phyloP scores from a whole-genome alignment of 2,113 vertebrate species.

The Alces alces region DNA sequence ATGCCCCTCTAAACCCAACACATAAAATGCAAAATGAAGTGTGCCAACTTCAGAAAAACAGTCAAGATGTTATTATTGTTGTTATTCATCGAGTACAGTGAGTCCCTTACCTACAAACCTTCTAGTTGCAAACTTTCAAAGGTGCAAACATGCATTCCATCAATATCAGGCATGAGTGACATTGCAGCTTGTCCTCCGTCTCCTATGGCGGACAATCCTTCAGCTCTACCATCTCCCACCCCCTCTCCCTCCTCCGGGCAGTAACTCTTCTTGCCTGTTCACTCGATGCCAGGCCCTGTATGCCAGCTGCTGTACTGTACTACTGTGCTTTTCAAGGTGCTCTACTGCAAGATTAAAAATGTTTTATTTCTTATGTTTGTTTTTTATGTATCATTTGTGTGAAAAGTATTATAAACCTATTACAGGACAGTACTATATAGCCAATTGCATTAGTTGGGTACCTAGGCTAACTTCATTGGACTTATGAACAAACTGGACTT shows the following conservation, averaged over 20 bases:
- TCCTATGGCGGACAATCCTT: fast-evolving
- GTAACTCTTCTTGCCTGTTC: neutral
- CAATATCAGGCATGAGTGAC: neutral
- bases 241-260: neutral
- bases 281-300: neutral
- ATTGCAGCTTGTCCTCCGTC: neutral
- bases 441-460: neutral
- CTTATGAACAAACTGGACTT: neutral
- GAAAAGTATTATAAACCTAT: neutral
- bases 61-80: neutral
- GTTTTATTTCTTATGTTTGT: neutral
- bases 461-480: neutral
- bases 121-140: neutral
- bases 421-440: neutral
- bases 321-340: neutral
- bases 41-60: neutral
- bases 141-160: neutral
- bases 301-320: neutral
- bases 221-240: neutral
- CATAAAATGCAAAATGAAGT: neutral
- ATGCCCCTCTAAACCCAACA: neutral
- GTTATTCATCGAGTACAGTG: neutral
- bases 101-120: neutral
- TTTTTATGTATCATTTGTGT: neutral
- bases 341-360: neutral